Percentiles rank a stretch among this genome's conserved stretches.
These are phyloP conservation scores for Dolichotis patagonum DNA, from an alignment of 2,113 vertebrate species.

Conservation along the genomic window DNA sequence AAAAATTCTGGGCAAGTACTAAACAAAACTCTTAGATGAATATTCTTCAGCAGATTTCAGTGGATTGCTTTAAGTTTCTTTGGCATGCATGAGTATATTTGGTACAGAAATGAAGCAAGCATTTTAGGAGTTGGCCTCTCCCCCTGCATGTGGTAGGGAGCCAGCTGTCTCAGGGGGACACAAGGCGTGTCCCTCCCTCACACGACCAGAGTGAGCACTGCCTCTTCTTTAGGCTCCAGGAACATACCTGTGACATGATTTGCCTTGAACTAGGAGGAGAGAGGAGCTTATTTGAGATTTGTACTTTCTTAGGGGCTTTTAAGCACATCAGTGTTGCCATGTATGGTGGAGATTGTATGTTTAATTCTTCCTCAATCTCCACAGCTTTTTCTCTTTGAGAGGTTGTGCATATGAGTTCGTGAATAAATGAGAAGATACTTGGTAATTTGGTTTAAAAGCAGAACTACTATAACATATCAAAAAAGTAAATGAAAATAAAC, in stretches of 20 bases:
- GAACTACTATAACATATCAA: neutral
- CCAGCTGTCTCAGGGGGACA: conserved; percentile 52
- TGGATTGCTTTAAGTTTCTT: conserved; percentile 74
- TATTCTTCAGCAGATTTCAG: conserved; percentile 73
- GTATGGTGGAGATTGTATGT: too few relatives aligned
- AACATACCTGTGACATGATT: neutral
- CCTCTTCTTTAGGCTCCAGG: neutral
- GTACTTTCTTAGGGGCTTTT: neutral
- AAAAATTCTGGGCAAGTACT: conserved; percentile 49
- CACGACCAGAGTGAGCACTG: neutral
- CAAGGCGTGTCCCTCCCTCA: conserved; percentile 2
- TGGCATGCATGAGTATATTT: conserved; percentile 72
- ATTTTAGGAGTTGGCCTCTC: conserved; percentile 71
- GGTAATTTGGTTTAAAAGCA: neutral
- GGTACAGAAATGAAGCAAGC: conserved; percentile 69
- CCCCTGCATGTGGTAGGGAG: neutral
- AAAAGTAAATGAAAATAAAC: neutral
- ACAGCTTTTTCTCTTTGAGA: neutral
- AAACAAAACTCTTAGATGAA: conserved; percentile 70
- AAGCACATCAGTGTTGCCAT: neutral
- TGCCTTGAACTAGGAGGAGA: neutral
- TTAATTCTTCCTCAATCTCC: neutral
- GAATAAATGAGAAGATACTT: neutral
- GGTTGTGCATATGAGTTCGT: neutral
- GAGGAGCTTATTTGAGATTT: neutral